Conservation (phyloP, 2,888 invertebrate genomes). For the Eucera pruinosa region DNA sequence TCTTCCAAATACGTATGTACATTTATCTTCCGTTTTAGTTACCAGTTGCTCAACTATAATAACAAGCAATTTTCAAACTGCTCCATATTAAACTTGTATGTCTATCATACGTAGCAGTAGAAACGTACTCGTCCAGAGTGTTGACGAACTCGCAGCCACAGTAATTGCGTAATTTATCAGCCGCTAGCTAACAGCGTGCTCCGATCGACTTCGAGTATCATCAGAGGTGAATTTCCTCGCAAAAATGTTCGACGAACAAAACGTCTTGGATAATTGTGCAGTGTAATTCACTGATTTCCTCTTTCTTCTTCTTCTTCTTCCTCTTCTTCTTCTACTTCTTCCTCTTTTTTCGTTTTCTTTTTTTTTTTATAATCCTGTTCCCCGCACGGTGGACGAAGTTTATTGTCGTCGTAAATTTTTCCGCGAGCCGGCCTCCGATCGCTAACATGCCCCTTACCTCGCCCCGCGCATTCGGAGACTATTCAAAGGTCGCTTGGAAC, state of each 20-base stretch:
- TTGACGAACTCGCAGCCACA: neutral
- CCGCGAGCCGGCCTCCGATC: conserved; percentile 54
- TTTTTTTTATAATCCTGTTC: conserved; percentile 51
- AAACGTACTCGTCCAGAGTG: neutral
- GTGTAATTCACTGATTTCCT: conserved; percentile 22
- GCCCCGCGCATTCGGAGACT: conserved; percentile 71
- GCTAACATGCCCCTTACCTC: conserved; percentile 48
- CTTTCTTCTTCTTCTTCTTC: neutral
- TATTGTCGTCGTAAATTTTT: conserved; percentile 65
- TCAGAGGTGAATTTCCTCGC: conserved; percentile 18
- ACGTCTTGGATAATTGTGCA: conserved; percentile 34
- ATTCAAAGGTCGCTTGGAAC: conserved; percentile 83
- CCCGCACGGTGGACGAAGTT: conserved; percentile 52
- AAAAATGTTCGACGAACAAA: conserved; percentile 16
- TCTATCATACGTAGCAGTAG: neutral
- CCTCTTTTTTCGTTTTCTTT: neutral
- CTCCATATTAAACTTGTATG: too few species aligned
- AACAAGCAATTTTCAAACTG: neutral
- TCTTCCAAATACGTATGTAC: too few species aligned
- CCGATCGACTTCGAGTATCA: neutral
- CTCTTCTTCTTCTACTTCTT: neutral
- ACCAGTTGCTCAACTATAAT: neutral
- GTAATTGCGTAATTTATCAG: neutral
- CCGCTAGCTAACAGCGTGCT: neutral
- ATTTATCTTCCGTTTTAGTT: too few species aligned